These are phyloP conservation scores for Aramus guarauna DNA, from an alignment of 2,113 vertebrate species.

Conservation along the genomic window DNA sequence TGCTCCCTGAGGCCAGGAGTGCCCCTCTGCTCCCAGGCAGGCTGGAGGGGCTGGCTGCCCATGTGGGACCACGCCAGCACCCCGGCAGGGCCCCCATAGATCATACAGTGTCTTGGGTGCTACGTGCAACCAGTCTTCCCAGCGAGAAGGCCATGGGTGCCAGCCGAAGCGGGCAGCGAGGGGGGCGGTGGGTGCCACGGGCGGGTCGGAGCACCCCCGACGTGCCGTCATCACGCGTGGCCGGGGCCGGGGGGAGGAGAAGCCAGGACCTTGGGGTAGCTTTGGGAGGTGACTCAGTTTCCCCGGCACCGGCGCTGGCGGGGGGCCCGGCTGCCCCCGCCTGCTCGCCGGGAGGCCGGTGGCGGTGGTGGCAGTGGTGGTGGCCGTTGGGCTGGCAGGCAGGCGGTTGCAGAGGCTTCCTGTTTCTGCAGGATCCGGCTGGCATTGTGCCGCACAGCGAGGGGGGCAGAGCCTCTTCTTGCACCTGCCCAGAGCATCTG, in stretches of 20 bases:
- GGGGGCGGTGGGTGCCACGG: neutral
- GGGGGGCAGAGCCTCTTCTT: slow-evolving; percentile 66
- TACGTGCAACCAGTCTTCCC: neutral
- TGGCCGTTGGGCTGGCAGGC: slow-evolving; percentile 6
- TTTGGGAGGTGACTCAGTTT: neutral
- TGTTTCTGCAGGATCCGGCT: slow-evolving; percentile 18
- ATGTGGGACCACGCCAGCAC: fast-evolving
- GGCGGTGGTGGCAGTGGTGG: neutral
- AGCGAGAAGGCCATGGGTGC: neutral
- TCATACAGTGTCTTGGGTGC: fast-evolving
- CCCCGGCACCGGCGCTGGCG: fast-evolving
- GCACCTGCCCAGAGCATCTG: slow-evolving; percentile 67
- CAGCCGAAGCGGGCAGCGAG: neutral
- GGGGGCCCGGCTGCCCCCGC: neutral
- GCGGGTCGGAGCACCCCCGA: fast-evolving
- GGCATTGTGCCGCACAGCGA: slow-evolving; percentile 51
- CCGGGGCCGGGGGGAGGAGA: neutral
- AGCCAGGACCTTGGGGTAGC: neutral
- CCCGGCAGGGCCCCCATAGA: fast-evolving
- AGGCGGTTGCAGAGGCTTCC: neutral
- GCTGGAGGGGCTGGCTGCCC: neutral
- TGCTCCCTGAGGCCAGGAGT: fast-evolving
- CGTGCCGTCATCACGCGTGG: fast-evolving
- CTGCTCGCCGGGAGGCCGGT: fast-evolving
- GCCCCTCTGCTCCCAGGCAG: neutral